Base-by-base conservation (phyloP, 2,797 vertebrate species). In the Gastrophryne carolinensis region DNA sequence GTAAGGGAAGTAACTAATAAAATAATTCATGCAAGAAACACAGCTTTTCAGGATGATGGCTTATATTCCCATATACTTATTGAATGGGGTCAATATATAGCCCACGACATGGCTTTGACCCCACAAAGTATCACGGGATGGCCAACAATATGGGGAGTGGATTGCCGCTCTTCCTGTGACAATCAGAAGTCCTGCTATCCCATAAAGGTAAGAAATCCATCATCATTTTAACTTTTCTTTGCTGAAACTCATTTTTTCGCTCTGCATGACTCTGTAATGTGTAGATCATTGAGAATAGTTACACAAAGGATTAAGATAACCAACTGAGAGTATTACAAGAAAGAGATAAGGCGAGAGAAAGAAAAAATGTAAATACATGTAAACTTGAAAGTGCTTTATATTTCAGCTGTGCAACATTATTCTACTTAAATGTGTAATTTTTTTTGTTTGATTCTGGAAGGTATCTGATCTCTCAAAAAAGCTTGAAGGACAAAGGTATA, bases 61-160 rank as follows among this genome's bases (percentile, higher is more conserved):
- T 24, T 70, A 3, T 95, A 95, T 78, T 93, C 95, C 2, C 93
- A 94, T 19, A 84, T 97, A 83, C 86, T 99, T 78, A 93, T 90
- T 78, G 94, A 91, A 2, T 99, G 96, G 96, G 97, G 97, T 13
- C 97, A 99, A 79, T 99, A 97, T 71, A 92, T 96, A 2, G 91
- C 85, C 81, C 97, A 99, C 4, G 97, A 99, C 81, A 84, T 99
- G 1, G 85, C 93, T 12, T 93, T 95, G 62, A 98, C 96, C 1
- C 95, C 95, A 0, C 95, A 98, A 82, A 95, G 89, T 81, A 80
- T 82, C 27, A 84, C 82, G 30, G 81, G 23, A 21, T 72, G 77
- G 0, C n/a, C 80, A 0, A 84, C 87, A 37, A 53, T 78, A 32
- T 83, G 64, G 1, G 83, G 82, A 3, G 47, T 19, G 0, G 85